Evolutionary conservation across 2,888 invertebrate genomes (phyloP).

Genomic region (Neuroscelio doddi): DNA sequence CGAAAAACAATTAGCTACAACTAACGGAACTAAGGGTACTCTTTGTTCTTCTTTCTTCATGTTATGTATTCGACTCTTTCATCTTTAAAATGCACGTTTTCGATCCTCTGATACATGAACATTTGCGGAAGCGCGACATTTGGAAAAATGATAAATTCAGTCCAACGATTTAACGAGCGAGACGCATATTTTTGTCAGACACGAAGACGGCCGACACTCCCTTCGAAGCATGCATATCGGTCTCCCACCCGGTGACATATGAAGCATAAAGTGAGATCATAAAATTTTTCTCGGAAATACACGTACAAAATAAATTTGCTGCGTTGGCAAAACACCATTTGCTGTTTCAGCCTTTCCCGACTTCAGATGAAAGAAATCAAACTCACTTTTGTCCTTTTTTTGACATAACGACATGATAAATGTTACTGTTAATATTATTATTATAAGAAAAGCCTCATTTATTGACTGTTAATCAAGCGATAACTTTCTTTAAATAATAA

Average conservation of each 20-base stretch:
- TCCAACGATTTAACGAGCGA: slow-evolving; percentile 34
- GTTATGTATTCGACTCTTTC: slow-evolving; percentile 13
- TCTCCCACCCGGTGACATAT: not conserved
- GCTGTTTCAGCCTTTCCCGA: not conserved
- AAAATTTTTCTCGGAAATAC: not conserved
- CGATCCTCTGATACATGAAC: slow-evolving; percentile 15
- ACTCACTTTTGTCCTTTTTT: too few relatives aligned
- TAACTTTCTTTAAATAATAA: too few relatives aligned
- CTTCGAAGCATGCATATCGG: not conserved
- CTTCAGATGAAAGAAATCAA: too few relatives aligned
- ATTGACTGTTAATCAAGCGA: too few relatives aligned
- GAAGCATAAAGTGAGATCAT: not conserved
- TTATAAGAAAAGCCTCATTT: too few relatives aligned
- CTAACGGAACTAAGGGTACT: slow-evolving; percentile 44
- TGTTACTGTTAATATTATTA: too few relatives aligned
- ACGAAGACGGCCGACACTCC: too few relatives aligned
- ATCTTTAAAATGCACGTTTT: slow-evolving; percentile 4
- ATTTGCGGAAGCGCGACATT: slow-evolving; percentile 28
- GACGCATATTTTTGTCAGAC: slow-evolving; percentile 31
- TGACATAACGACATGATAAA: too few relatives aligned
- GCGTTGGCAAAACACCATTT: not conserved
- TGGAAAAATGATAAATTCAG: slow-evolving; percentile 29
- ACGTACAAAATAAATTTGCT: not conserved
- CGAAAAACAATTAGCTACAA: slow-evolving; percentile 45
- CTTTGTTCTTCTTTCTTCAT: slow-evolving; percentile 34